These are phyloP conservation scores for Picus viridis DNA, from an alignment of 2,797 vertebrate species.

Conservation along the genomic window DNA sequence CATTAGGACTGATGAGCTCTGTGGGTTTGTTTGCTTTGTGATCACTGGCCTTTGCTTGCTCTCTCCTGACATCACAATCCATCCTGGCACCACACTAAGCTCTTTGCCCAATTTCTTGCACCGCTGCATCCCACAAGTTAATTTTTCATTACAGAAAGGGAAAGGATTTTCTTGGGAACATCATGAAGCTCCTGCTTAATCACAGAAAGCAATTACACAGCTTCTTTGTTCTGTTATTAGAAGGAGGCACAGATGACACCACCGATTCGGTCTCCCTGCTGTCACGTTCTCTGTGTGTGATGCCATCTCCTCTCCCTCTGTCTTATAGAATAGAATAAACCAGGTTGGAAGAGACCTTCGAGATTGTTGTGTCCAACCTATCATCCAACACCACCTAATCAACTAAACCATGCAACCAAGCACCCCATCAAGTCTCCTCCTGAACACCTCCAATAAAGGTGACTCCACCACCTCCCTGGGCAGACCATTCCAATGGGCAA, in stretches of 20 bases:
- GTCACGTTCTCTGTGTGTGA: not conserved
- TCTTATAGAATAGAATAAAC: too few relatives aligned
- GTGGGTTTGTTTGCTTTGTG: constrained; percentile 2
- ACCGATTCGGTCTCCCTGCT: not conserved
- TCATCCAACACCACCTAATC: too few relatives aligned
- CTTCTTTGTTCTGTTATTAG: constrained; percentile 13
- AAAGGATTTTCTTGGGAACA: constrained; percentile 29
- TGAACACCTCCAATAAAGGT: too few relatives aligned
- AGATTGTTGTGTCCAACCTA: too few relatives aligned
- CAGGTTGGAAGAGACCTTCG: too few relatives aligned
- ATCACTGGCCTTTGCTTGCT: not conserved
- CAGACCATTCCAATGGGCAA: too few relatives aligned
- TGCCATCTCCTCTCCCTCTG: not conserved
- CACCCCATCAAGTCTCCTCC: too few relatives aligned
- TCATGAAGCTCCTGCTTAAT: constrained; percentile 12
- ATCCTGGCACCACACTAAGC: not conserved
- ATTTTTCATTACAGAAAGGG: constrained; percentile 38
- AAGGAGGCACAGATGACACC: not conserved
- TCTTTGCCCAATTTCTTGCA: constrained; percentile 61
- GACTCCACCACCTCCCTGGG: too few relatives aligned
- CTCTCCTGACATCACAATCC: not conserved
- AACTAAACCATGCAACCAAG: too few relatives aligned
- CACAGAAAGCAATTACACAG: constrained; percentile 25
- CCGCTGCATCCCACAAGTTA: constrained; percentile 28
- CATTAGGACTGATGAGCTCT: not conserved